Evolutionary conservation across 2,113 vertebrate genomes (phyloP), one percentile per base, ranked within the genome.

Genomic region (Amia ocellicauda): DNA sequence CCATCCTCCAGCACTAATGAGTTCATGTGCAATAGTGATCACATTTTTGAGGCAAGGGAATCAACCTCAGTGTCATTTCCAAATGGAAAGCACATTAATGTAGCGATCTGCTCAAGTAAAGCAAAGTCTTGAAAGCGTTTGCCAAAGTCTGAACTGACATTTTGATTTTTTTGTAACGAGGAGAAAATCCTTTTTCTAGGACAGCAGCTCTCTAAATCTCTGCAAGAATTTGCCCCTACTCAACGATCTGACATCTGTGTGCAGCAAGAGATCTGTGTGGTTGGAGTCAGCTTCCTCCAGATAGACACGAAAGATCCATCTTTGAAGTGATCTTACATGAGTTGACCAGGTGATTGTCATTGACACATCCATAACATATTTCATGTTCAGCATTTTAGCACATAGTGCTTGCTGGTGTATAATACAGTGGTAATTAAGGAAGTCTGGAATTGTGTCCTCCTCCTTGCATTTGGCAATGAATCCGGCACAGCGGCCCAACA

Each of bases 1-100:
- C 72, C 66, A 73, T 71, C 56, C 9, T 76, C 55, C 47, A 66
- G 19, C 14, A 0, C 60, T 63, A 59, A 72, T 0, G 63, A 55
- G 62, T 72, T 75, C 58, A 79, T 56, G 31, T 69, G 58, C 66
- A 76, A 73, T 58, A 76, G 61, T 19, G 61, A 69, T 77, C 53
- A 36, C 36, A 66, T 69, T 66, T 72, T 60, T 58, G 67, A 72
- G 50, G 67, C 9, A 2, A 75, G 55, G 43, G 62, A 64, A 67
- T 42, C 62, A 60, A 77, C 47, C 4, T 73, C 70, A 52, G 17
- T 13, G 47, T 71, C 68, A 50, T 71, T 62, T 29, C 16, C 1
- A 70, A 72, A 74, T n/a, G 52, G 60, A n/a, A 28, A 71, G 31
- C 24, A 42, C 64, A 66, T 62, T 17, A 56, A 62, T 67, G 50